These are phyloP conservation scores for Tenthredo amoena DNA, from an alignment of 2,888 invertebrate species.

Conservation along the genomic window DNA sequence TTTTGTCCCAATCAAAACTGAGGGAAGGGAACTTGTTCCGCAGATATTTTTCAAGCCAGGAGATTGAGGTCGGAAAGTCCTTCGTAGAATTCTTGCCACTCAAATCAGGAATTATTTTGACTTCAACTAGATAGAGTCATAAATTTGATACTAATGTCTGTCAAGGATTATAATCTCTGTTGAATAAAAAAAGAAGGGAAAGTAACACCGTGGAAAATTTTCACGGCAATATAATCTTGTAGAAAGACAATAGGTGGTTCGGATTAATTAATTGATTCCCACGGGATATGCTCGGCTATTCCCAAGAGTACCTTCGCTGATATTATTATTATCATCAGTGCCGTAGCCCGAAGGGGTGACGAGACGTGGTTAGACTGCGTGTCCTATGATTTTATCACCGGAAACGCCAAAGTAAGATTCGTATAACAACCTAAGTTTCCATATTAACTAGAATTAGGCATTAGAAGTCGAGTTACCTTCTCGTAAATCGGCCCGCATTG, in stretches of 20 bases:
- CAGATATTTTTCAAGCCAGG: neutral
- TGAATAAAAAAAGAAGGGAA: neutral
- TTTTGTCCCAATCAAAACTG: neutral
- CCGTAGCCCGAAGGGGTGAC: neutral
- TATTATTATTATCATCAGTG: slow-evolving; percentile 21
- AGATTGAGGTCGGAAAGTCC: neutral
- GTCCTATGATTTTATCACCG: neutral
- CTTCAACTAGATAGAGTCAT: neutral
- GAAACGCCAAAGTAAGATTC: neutral
- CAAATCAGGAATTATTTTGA: neutral
- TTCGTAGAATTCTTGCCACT: neutral
- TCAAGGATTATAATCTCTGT: neutral
- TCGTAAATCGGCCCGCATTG: neutral
- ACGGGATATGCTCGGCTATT: slow-evolving; percentile 32
- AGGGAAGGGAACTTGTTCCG: neutral
- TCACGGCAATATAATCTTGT: slow-evolving; percentile 61
- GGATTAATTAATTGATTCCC: slow-evolving; percentile 64
- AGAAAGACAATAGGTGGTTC: slow-evolving; percentile 59
- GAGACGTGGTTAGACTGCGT: slow-evolving; percentile 7
- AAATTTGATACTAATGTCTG: neutral
- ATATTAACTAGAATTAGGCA: neutral
- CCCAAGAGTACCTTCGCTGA: neutral
- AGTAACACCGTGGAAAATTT: slow-evolving; percentile 49
- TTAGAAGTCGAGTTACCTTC: neutral
- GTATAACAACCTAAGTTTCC: neutral